phyloP scores from a whole-genome alignment of 1,140 invertebrate species.

The Heliothis virescens region DNA sequence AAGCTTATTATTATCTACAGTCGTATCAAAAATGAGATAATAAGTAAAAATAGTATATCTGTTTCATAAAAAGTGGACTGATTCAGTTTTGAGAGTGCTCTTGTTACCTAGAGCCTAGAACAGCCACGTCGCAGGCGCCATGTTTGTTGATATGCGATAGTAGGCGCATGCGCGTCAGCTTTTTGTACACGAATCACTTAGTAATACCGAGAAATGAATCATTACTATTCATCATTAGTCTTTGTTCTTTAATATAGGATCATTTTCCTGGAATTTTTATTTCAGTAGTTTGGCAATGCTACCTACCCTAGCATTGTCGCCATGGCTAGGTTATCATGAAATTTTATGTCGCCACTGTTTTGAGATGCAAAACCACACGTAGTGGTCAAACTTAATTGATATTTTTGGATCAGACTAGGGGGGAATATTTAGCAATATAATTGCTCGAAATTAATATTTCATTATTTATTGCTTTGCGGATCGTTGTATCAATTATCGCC shows the following conservation, averaged over 20 bases:
- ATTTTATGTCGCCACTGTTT: too few species aligned
- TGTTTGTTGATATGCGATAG: conserved; percentile 3
- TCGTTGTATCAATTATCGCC: too few species aligned
- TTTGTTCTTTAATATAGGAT: conserved; percentile 13
- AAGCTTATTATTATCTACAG: too few species aligned
- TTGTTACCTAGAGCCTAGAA: background rate
- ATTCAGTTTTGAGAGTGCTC: background rate
- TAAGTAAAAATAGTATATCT: background rate
- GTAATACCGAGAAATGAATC: conserved; percentile 42
- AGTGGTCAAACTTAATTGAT: too few species aligned
- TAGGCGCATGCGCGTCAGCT: conserved; percentile 19
- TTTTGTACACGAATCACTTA: conserved; percentile 3
- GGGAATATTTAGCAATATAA: too few species aligned
- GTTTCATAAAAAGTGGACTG: background rate
- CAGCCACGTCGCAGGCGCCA: too few species aligned
- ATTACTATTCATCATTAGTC: conserved; percentile 31
- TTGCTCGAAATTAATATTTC: too few species aligned
- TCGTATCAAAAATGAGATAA: too few species aligned
- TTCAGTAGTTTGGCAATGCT: conserved; percentile 1
- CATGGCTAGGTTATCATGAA: too few species aligned
- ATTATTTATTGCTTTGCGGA: too few species aligned
- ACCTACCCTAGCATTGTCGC: background rate
- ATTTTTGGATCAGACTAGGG: too few species aligned
- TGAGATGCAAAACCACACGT: too few species aligned
- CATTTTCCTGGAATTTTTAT: background rate